Evolutionary conservation across 2,888 invertebrate genomes (phyloP), one percentile per base, ranked within the genome.

Genomic region (Philonicus albiceps): DNA sequence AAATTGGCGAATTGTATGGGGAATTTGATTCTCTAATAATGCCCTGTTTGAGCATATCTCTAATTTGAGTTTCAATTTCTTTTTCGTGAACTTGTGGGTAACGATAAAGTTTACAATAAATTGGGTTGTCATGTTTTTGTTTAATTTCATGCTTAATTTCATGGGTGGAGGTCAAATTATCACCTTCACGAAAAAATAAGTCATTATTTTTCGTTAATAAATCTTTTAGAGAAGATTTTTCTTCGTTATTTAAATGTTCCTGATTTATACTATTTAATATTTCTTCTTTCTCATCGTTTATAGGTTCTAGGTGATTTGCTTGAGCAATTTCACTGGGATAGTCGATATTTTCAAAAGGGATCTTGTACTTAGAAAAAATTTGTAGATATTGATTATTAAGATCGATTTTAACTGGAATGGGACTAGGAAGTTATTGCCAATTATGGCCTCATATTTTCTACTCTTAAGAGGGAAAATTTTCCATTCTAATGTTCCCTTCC

Each of bases 381-480:
- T 86, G 40, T 53, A 86, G 22, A 64, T 22, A 86, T 55, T 78
- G 55, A 37, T 86, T 86, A 22, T 75, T 13, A 53, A 76, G 3
- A 34, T 86, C 55, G 13, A 86, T 53, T n/a, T 55, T 27, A 76
- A 3, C 30, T 86, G 49, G 31, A 86, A 86, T n/a, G 86, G 31
- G 8, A 34, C 76, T 49, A 86, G 40, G 64, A 86, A 76, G 27
- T 78, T 86, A 1, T 55, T 34, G 37, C 76, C 72, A 37, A 78
- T 86, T 19, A 86, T 86, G 4, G 64, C 86, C 22, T 86, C 76
- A 11, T 86, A 76, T 86, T 86, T 74, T 55, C n/a, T 31, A 84
- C 73, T 64, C 72, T 86, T 72, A 4, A 86, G 78, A 37, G 78
- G 64, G 72, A 86, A 85, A 31, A 85, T 11, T 85, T 85, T 85